These are phyloP conservation scores for Nomada lathburiana DNA, from an alignment of 2,888 invertebrate species.

Conservation along the genomic window DNA sequence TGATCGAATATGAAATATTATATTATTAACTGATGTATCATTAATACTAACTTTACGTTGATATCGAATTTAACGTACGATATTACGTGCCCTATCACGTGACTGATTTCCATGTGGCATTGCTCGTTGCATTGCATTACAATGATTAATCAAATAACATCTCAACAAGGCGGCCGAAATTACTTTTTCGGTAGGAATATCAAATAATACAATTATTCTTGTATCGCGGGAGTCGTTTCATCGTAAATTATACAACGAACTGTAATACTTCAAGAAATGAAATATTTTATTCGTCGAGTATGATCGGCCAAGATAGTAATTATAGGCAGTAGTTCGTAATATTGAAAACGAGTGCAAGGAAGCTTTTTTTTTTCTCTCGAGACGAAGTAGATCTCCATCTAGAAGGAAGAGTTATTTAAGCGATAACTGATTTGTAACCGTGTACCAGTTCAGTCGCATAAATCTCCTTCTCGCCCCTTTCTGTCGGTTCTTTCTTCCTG, in stretches of 20 bases:
- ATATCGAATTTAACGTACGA: conserved; percentile 39
- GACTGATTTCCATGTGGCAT: conserved; percentile 7
- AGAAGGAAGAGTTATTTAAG: conserved; percentile 31
- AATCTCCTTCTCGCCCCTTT: conserved; percentile 53
- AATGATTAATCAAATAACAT: conserved; percentile 45
- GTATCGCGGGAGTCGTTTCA: too few relatives aligned
- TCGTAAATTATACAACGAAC: too few relatives aligned
- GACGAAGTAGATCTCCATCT: conserved; percentile 7
- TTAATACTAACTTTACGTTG: conserved; percentile 30
- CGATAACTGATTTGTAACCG: conserved; percentile 67
- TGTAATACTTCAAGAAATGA: background rate
- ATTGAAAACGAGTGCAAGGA: conserved; percentile 10
- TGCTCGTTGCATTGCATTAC: background rate
- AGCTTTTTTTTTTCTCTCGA: conserved; percentile 1
- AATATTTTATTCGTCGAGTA: background rate
- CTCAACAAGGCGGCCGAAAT: background rate
- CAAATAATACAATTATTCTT: background rate
- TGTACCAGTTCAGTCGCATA: conserved; percentile 55
- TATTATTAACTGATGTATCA: conserved; percentile 22
- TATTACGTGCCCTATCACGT: conserved; percentile 19
- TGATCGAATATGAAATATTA: background rate
- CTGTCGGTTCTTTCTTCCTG: conserved; percentile 36
- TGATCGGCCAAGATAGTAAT: background rate
- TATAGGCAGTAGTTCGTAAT: background rate
- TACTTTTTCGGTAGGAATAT: background rate